A percentile compares a stretch with the other conserved stretches of the same genome.
Evolutionary conservation across 2,113 vertebrate species (phyloP).

Genomic region (Cariama cristata): DNA sequence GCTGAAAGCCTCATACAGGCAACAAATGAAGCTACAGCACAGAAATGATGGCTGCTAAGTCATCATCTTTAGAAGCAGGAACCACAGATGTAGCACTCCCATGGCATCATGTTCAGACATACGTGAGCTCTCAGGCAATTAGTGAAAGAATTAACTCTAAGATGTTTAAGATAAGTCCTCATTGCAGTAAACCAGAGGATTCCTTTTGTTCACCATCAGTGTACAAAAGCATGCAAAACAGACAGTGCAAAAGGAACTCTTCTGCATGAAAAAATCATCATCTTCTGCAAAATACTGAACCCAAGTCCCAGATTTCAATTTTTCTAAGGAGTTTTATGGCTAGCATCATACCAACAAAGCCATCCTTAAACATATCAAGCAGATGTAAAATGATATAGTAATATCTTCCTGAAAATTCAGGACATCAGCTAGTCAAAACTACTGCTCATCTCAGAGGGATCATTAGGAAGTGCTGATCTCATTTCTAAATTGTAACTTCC

Average conservation of each 20-base stretch:
- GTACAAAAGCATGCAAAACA: not conserved
- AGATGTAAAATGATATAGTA: not conserved
- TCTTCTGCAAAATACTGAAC: not conserved
- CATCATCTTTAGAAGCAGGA: not conserved
- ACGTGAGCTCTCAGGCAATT: not conserved
- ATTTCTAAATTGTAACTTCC: not conserved
- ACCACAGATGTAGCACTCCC: not conserved
- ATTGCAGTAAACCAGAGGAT: not conserved
- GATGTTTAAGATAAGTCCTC: not conserved
- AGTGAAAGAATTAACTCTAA: not conserved
- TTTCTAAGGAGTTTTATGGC: not conserved
- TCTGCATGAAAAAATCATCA: not conserved
- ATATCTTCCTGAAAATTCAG: not conserved
- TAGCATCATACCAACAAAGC: not conserved
- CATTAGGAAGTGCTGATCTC: constrained; percentile 3
- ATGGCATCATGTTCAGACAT: not conserved
- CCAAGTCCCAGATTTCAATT: not conserved
- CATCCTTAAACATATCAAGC: not conserved
- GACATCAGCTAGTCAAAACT: constrained; percentile 13
- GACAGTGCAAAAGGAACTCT: not conserved
- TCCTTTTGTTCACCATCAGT: not conserved
- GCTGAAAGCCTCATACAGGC: not conserved
- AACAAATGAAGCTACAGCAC: not conserved
- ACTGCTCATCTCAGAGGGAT: not conserved
- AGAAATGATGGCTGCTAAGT: not conserved